phyloP scores from a whole-genome alignment of 2,113 vertebrate genomes.

The Zapornia atra region DNA sequence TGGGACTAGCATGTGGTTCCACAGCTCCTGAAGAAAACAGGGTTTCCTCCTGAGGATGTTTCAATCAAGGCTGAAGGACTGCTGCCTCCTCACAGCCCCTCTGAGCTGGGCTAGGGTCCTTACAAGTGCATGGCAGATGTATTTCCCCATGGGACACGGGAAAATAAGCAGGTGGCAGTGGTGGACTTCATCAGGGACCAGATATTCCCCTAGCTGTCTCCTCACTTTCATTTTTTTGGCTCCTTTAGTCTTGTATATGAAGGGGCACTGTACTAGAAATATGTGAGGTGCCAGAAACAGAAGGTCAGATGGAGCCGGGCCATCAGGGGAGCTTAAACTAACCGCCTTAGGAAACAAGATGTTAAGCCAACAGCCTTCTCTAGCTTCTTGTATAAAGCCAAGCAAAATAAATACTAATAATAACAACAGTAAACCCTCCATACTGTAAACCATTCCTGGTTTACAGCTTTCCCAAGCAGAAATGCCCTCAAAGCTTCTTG shows the following conservation, averaged over 20 bases:
- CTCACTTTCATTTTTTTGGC: not conserved
- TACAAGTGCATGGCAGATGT: not conserved
- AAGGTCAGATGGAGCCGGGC: not conserved
- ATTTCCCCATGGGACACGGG: not conserved
- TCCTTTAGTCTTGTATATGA: not conserved
- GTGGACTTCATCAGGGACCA: not conserved
- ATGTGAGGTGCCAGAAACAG: not conserved
- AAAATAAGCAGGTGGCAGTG: not conserved
- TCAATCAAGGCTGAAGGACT: not conserved
- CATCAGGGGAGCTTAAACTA: not conserved
- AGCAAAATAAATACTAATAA: conserved; percentile 23
- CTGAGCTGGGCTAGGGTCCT: too few relatives aligned
- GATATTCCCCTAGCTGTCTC: not conserved
- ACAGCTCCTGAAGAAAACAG: not conserved
- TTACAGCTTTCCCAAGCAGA: not conserved
- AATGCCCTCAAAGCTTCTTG: conserved; percentile 17
- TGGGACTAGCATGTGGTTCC: not conserved
- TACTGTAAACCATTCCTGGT: not conserved
- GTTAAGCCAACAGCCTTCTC: not conserved
- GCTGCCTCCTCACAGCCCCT: not conserved
- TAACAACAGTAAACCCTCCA: not conserved
- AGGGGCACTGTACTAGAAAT: not conserved
- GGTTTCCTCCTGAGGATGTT: not conserved
- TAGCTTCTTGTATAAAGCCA: not conserved
- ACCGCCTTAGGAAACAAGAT: not conserved